phyloP scores from a whole-genome alignment of 2,888 invertebrate species.

The Hypomecis punctinalis region DNA sequence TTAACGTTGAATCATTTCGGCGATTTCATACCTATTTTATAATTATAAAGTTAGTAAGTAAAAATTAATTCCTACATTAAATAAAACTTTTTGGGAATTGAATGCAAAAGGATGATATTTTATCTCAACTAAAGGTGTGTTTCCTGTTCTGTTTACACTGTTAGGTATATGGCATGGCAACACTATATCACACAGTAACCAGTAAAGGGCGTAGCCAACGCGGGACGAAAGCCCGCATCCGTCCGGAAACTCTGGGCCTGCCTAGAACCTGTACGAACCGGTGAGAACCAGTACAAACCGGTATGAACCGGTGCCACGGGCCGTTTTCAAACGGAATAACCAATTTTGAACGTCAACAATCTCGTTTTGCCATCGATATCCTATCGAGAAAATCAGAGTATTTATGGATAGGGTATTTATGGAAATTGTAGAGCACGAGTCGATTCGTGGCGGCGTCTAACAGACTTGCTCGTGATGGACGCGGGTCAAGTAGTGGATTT shows the following conservation, averaged over 20 bases:
- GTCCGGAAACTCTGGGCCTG: conserved; percentile 43
- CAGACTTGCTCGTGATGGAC: neutral
- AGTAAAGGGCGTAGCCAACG: conserved; percentile 36
- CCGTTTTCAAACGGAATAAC: conserved; percentile 68
- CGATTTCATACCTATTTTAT: no score
- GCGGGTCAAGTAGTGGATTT: neutral
- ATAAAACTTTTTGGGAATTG: no score
- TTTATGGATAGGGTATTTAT: conserved; percentile 28
- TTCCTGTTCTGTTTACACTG: conserved; percentile 4
- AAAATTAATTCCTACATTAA: no score
- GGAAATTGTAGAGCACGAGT: conserved; percentile 30
- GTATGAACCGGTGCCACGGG: conserved; percentile 48
- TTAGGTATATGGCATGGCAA: conserved; percentile 16
- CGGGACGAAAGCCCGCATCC: conserved; percentile 47
- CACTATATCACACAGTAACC: conserved; percentile 28
- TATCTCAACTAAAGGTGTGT: neutral
- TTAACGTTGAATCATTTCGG: no score
- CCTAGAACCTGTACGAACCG: conserved; percentile 33
- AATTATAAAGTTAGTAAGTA: no score
- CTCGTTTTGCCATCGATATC: conserved; percentile 43
- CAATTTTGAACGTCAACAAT: conserved; percentile 57
- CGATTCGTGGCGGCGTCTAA: conserved; percentile 6
- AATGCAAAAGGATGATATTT: neutral
- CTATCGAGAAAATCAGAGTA: conserved; percentile 30
- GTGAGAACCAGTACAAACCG: conserved; percentile 51